Base-by-base conservation (phyloP, 1,140 invertebrate genomes). In the Melitaea cinxia region DNA sequence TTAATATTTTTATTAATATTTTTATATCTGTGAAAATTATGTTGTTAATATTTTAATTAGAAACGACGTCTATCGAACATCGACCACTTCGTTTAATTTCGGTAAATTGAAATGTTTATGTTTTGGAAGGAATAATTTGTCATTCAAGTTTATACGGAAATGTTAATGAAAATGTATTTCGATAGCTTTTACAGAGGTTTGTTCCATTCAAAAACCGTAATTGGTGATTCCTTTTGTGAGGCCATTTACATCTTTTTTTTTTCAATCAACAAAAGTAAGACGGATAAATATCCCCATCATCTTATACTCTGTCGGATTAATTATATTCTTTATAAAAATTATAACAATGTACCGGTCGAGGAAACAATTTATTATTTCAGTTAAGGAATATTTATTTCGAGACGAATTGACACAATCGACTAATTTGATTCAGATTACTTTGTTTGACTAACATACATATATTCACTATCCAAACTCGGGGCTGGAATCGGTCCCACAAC, bases 71-170 rank as follows among this genome's bases (percentile, higher is more conserved):
- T 14, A 58, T 47, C 56, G 17, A 28, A 47, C 19, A 26, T 58
- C 54, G 23, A 19, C 23, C 56, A 23, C 23, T 42, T 58, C 26
- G 39, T 58, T 9, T 45, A 58, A 58, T 30, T 47, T 19, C 17
- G 39, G 37, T 7, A 24, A 26, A 45, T 9, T 42, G 55, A 12
- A 28, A 42, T 17, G 17, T 26, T 12, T 17, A 15, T 26, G 12
- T 28, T 50, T 28, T 26, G 17, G 26, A 52, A 52, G 23, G 49
- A 28, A 12, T 24, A 28, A 52, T 52, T 52, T 52, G 12, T 52
- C 26, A 52, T 52, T 52, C 49, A 1, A 52, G n/a, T 52, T 52
- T 28, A 50, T 28, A 50, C 15, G 12, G 1, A 50, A 50, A 50
- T 50, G 49, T 26, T 26, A 19, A 52, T 24, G 23, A 28, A 52